A percentile compares a stretch with the other conserved stretches of the same genome.
Evolutionary conservation across 2,113 vertebrate genomes (phyloP).

Genomic region (Ivindomyrus marchei): DNA sequence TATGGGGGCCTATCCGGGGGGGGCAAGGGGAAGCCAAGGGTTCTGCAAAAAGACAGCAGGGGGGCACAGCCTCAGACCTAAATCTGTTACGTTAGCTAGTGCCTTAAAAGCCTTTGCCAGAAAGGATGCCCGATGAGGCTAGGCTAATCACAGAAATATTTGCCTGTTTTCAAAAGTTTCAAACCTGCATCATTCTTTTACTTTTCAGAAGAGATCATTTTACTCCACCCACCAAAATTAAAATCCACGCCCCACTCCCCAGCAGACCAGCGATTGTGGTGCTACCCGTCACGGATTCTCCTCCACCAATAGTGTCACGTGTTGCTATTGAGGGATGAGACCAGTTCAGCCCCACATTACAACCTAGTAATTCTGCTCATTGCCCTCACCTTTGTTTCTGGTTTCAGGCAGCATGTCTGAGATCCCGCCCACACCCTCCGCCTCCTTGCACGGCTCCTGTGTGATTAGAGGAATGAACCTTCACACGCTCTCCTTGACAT

Average conservation of each 20-base stretch:
- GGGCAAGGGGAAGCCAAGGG: neutral
- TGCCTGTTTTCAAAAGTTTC: neutral
- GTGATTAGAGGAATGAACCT: neutral
- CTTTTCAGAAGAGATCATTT: neutral
- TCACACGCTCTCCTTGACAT: neutral
- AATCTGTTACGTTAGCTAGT: slow-evolving; percentile 29
- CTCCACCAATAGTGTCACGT: neutral
- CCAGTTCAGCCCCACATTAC: neutral
- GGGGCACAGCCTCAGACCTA: slow-evolving; percentile 15
- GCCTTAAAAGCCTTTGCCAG: neutral
- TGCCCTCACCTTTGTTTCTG: neutral
- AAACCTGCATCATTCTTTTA: neutral
- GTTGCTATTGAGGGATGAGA: neutral
- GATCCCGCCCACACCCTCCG: neutral
- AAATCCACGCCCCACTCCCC: neutral
- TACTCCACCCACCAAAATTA: neutral
- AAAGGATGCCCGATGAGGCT: neutral
- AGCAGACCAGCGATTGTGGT: neutral
- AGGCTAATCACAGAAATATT: neutral
- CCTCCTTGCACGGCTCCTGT: neutral
- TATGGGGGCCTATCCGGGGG: neutral
- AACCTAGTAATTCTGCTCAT: neutral
- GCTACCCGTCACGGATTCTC: neutral
- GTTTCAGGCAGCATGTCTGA: neutral
- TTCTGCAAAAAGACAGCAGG: neutral